Percentiles rank a stretch among this genome's conserved stretches.
Evolutionary conservation across 2,888 invertebrate genomes (phyloP).

Genomic region (Xylophagus ater): DNA sequence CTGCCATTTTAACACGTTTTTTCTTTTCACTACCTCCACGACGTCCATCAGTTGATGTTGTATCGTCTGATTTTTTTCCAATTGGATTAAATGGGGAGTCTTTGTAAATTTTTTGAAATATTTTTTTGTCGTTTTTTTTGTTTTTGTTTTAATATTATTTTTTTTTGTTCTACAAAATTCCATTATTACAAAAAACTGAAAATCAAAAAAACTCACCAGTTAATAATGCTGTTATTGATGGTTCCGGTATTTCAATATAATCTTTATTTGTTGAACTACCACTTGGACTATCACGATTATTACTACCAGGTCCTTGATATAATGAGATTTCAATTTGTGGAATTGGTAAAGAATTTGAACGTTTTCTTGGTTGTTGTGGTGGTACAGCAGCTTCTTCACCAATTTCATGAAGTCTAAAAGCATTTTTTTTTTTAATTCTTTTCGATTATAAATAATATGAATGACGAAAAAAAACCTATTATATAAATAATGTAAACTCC

Average conservation of each 20-base stretch:
- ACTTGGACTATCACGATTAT: conserved; percentile 36
- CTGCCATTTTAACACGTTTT: conserved; percentile 82
- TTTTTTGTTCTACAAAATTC: background rate
- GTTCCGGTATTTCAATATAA: conserved; percentile 67
- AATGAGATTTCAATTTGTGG: conserved; percentile 85
- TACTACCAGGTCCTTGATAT: conserved; percentile 59
- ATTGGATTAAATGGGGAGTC: conserved; percentile 16
- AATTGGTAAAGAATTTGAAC: conserved; percentile 88
- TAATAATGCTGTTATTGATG: conserved; percentile 42
- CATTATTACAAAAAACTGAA: no score
- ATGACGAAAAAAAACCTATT: no score
- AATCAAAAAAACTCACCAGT: conserved; percentile 29
- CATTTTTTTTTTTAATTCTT: no score
- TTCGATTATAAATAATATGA: no score
- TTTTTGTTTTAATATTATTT: background rate
- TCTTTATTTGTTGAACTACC: conserved; percentile 48
- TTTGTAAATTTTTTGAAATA: background rate
- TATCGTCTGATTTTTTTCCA: conserved; percentile 16
- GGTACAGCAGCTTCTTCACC: conserved; percentile 66
- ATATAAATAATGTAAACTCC: conserved; percentile 88
- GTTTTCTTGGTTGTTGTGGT: conserved; percentile 66
- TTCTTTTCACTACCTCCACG: conserved; percentile 78
- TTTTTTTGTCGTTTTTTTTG: background rate
- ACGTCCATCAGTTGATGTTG: conserved; percentile 36
- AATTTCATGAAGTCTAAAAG: conserved; percentile 70